phyloP scores from a whole-genome alignment of 2,797 vertebrate species.

The Galagoides demidoff region DNA sequence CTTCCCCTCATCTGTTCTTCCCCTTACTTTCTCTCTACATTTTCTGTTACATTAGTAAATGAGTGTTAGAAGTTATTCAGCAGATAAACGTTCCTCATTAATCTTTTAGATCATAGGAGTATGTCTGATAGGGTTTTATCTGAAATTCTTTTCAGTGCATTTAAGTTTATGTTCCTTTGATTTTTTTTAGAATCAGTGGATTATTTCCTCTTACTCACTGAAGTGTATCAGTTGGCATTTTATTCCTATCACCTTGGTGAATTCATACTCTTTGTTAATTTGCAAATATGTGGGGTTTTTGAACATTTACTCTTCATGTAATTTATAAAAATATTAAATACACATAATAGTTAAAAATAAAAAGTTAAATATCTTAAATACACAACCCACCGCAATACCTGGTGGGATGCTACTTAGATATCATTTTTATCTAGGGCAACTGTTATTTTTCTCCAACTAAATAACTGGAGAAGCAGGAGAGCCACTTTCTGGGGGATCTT shows the following conservation, averaged over 20 bases:
- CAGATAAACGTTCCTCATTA: background rate
- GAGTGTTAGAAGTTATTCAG: background rate
- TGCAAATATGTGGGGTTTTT: background rate
- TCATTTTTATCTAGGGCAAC: background rate
- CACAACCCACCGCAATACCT: background rate
- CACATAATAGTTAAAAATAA: background rate
- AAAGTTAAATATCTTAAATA: background rate
- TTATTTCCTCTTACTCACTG: background rate
- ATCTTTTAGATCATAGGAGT: background rate
- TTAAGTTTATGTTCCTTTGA: background rate
- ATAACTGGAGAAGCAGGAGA: background rate
- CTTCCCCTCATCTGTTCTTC: background rate
- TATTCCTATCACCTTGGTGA: background rate
- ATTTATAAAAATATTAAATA: constrained; percentile 31
- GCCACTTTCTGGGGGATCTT: background rate
- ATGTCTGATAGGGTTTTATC: background rate
- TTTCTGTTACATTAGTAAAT: background rate
- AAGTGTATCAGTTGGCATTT: background rate
- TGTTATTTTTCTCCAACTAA: background rate
- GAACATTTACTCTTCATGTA: background rate
- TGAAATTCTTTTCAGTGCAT: background rate
- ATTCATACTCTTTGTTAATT: background rate
- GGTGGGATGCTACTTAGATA: background rate
- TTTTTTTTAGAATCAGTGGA: background rate
- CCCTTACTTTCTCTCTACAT: background rate